A percentile compares a stretch with the other conserved stretches of the same genome.
These are phyloP conservation scores for Alaudala cheleensis DNA, from an alignment of 2,113 vertebrate species.

Conservation along the genomic window DNA sequence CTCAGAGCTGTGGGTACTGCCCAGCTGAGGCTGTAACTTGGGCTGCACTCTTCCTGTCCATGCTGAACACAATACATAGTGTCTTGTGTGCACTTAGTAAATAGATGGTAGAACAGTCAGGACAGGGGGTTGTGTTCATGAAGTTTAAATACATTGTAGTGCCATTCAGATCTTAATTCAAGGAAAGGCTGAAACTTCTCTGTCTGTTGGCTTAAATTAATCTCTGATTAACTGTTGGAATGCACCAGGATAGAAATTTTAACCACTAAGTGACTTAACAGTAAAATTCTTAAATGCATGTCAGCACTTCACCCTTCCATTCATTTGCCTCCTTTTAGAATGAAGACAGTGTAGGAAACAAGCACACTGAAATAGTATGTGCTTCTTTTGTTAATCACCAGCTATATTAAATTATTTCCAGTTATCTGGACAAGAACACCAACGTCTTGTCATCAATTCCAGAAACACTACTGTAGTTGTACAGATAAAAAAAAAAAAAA, in stretches of 20 bases:
- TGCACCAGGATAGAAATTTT: neutral
- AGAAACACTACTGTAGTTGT: neutral
- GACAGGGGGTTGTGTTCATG: neutral
- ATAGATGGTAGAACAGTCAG: neutral
- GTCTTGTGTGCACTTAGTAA: neutral
- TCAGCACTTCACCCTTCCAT: neutral
- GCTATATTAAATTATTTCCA: conserved; percentile 31
- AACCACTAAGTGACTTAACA: neutral
- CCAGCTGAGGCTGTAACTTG: neutral
- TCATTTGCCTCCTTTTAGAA: neutral
- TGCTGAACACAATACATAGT: neutral
- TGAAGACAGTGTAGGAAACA: neutral
- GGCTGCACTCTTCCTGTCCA: neutral
- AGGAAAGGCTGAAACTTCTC: neutral
- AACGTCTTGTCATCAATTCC: neutral
- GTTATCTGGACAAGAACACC: conserved; percentile 12
- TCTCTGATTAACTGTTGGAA: neutral
- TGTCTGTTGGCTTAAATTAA: neutral
- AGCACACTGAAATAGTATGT: neutral
- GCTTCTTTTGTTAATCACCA: neutral
- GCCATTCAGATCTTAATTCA: neutral
- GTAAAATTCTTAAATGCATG: neutral
- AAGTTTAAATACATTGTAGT: neutral
- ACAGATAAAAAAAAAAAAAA: neutral
- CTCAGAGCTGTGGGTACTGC: neutral